Base-by-base conservation (phyloP, 2,888 invertebrate species). In the Drosophila peninsularis region DNA sequence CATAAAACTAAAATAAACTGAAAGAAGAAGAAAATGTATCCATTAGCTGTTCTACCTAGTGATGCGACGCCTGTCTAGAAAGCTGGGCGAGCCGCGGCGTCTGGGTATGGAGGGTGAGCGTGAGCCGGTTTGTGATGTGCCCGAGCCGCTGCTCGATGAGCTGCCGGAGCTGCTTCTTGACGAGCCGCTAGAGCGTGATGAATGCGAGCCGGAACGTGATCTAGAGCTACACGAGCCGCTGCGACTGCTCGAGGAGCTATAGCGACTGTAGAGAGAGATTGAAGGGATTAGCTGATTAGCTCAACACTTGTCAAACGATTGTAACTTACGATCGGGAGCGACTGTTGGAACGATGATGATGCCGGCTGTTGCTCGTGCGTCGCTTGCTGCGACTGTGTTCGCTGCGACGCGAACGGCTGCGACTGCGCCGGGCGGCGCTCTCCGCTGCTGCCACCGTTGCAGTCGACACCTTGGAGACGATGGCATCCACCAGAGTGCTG, bases 31-130 rank as follows among this genome's bases (percentile, higher is more conserved):
- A 10, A 32, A 19, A 32, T 19, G 9, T 17, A 11, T 17, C 54
- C 11, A 3, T 42, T 1, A 13, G 34, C 9, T 39, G 34, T 19
- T 11, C 93, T 95, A 98, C 98, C 98, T 98, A 84, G 98, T 98
- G 90, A 98, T 98, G 82, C 98, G 95, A 66, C 98, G 94, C 85
- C 98, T 94, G 93, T 98, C 98, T 71, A 98, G 94, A 93, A 98
- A 98, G 92, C 97, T 97, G 21, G 98, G 98, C 63, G 98, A 98
- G 45, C 98, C 98, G 83, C 96, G 96, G 70, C 98, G 95, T 63
- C 98, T 94, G 55, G 98, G 97, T 92, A 98, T 98, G 67, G 98
- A 98, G n/a, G 96, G 96, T 68, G 97, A 96, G 71, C 96, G 94
- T 64, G 95, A 95, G 78, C 95, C 94, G 13, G 92, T 90, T 61